These are phyloP conservation scores for Lycaon pictus DNA, from an alignment of 2,113 vertebrate species.

Conservation along the genomic window DNA sequence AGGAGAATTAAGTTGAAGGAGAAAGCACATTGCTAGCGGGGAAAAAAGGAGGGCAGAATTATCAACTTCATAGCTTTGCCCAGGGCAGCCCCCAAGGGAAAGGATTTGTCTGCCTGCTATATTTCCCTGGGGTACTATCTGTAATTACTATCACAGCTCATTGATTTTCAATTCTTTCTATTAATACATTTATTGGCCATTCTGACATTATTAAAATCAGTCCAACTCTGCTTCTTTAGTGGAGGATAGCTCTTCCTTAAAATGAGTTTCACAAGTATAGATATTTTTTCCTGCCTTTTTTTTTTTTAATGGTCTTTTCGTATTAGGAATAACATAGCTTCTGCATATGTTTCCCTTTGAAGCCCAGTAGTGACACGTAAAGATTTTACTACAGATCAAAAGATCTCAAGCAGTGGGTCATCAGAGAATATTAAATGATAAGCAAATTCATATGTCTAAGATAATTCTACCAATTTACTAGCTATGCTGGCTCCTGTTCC, in stretches of 20 bases:
- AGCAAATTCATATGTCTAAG: slow-evolving; percentile 84
- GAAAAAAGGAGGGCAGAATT: slow-evolving; percentile 37
- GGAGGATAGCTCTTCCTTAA: slow-evolving; percentile 49
- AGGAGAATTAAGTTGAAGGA: neutral
- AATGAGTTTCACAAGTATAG: slow-evolving; percentile 45
- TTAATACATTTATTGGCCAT: slow-evolving; percentile 78
- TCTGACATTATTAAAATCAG: slow-evolving; percentile 77
- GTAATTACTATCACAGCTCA: slow-evolving; percentile 83
- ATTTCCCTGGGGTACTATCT: slow-evolving; percentile 79
- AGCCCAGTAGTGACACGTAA: slow-evolving; percentile 60
- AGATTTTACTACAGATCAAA: slow-evolving; percentile 74
- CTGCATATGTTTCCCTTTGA: slow-evolving; percentile 66
- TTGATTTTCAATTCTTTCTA: slow-evolving; percentile 82
- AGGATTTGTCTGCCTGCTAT: slow-evolving; percentile 59
- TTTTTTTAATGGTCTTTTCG: neutral
- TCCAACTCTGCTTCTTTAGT: slow-evolving; percentile 56
- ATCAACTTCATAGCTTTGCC: slow-evolving; percentile 59
- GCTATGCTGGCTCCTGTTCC: slow-evolving; percentile 76
- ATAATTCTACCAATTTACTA: slow-evolving; percentile 85
- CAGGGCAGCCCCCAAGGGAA: slow-evolving; percentile 64
- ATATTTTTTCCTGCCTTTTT: neutral
- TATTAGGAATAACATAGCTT: neutral
- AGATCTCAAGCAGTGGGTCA: slow-evolving; percentile 80
- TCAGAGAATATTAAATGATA: slow-evolving; percentile 82
- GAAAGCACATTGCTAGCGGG: neutral